Evolutionary conservation across 1,140 invertebrate genomes (phyloP).

Genomic region (Popillia japonica): DNA sequence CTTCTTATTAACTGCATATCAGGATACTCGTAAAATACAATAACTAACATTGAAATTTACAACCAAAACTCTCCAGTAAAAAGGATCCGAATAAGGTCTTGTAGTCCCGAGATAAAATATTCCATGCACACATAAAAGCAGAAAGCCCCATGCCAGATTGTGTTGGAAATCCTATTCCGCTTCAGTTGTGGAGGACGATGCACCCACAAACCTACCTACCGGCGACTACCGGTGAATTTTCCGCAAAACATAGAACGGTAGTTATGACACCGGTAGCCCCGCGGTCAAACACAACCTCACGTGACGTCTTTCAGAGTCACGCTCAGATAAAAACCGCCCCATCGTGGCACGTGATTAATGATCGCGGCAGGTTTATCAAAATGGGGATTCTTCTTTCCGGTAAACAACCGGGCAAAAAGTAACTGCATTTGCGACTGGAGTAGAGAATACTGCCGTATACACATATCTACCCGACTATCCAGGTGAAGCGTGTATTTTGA

Average conservation of each 20-base stretch:
- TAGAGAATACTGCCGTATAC: neutral
- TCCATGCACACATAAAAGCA: neutral
- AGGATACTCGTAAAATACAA: no score
- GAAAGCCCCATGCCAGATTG: neutral
- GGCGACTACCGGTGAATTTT: constrained; percentile 11
- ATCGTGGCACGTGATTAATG: constrained; percentile 10
- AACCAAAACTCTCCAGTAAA: neutral
- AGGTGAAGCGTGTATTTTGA: constrained; percentile 17
- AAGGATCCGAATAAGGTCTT: neutral
- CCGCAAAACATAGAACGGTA: constrained; percentile 16
- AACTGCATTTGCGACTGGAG: constrained; percentile 5
- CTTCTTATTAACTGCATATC: no score
- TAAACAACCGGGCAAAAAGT: constrained; percentile 29
- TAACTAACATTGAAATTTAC: no score
- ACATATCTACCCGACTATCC: neutral
- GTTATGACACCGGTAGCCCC: constrained; percentile 10
- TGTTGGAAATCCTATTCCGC: neutral
- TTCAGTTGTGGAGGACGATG: neutral
- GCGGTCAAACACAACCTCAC: constrained; percentile 24
- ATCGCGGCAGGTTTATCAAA: constrained; percentile 23
- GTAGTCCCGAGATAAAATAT: neutral
- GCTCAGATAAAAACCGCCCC: constrained; percentile 28
- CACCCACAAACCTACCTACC: neutral
- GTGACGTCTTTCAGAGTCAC: constrained; percentile 24
- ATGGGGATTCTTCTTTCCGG: constrained; percentile 28